These are phyloP conservation scores for Diplodus sargus DNA, from an alignment of 2,797 vertebrate genomes.

Conservation along the genomic window DNA sequence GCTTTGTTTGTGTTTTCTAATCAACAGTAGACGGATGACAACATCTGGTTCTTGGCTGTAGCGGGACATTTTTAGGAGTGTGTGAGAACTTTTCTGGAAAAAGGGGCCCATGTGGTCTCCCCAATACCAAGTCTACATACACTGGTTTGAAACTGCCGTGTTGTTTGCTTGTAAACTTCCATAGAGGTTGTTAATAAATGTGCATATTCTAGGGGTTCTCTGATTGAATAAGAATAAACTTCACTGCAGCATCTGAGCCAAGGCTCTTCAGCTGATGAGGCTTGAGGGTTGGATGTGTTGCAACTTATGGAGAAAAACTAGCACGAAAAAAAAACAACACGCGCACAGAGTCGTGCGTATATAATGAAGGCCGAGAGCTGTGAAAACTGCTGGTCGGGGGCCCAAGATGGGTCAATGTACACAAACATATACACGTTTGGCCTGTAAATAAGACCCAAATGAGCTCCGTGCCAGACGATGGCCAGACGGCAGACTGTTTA, in stretches of 20 bases:
- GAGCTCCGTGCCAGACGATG: constrained; percentile 51
- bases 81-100: constrained; percentile 50
- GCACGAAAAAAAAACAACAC: constrained; percentile 51
- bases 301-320: constrained; percentile 51
- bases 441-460: constrained; percentile 62
- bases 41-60: constrained; percentile 55
- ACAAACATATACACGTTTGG: constrained; percentile 64
- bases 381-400: constrained; percentile 45
- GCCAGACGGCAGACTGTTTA: constrained; percentile 79
- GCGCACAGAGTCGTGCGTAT: background rate
- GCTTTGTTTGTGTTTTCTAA: constrained; percentile 72
- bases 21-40: constrained; percentile 70
- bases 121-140: constrained; percentile 16
- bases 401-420: constrained; percentile 31
- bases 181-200: constrained; percentile 32
- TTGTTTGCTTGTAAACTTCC: constrained; percentile 40
- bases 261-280: constrained; percentile 63
- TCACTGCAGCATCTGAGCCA: constrained; percentile 40
- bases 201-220: constrained; percentile 39
- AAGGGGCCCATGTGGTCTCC: constrained; percentile 17
- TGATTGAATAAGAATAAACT: constrained; percentile 62
- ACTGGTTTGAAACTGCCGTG: constrained; percentile 20
- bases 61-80: constrained; percentile 52
- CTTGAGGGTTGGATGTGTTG: constrained; percentile 58
- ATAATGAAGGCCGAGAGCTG: constrained; percentile 26